Base-by-base conservation (phyloP, 2,888 invertebrate genomes). In the Endomychus coccineus region DNA sequence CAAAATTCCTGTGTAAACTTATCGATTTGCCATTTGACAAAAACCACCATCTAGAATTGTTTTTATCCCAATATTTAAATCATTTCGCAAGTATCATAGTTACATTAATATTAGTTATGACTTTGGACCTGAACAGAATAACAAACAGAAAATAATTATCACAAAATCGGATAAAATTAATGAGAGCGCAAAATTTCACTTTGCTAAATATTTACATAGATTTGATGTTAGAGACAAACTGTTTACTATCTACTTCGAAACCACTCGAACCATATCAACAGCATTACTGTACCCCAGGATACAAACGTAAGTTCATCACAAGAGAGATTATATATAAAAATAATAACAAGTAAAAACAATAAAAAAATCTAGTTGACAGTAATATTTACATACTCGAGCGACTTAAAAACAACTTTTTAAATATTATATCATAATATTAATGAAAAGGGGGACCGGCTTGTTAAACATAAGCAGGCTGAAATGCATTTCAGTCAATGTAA, bases 401-500 rank as follows among this genome's bases (percentile, higher is more conserved):
- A 36, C 38, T 43, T 39, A 29, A 29, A 34, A 28, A 22, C 27
- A 30, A 31, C 25, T 25, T 17, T 35, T 27, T 28, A 35, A 28
- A 35, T n/a, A n/a, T n/a, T n/a, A n/a, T n/a, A n/a, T n/a, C n/a
- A n/a, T n/a, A n/a, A n/a, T n/a, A n/a, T n/a, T n/a, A n/a, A n/a
- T n/a, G n/a, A n/a, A n/a, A n/a, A n/a, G n/a, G n/a, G n/a, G n/a
- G n/a, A n/a, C n/a, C n/a, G 51, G 50, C 50, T 49, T 45, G 49
- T n/a, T 7, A 19, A 19, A 19, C n/a, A 7, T 6, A 37, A 27
- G 36, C 40, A 49, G 45, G 51, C 52, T 47, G 46, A 61, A 60
- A 62, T 60, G 59, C 61, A 59, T 59, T 55, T 56, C 55, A 48
- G 55, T 59, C 55, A 56, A 57, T 61, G 58, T 58, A 60, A 59